These are phyloP conservation scores for Falco naumanni DNA, from an alignment of 2,797 vertebrate species.

Conservation along the genomic window DNA sequence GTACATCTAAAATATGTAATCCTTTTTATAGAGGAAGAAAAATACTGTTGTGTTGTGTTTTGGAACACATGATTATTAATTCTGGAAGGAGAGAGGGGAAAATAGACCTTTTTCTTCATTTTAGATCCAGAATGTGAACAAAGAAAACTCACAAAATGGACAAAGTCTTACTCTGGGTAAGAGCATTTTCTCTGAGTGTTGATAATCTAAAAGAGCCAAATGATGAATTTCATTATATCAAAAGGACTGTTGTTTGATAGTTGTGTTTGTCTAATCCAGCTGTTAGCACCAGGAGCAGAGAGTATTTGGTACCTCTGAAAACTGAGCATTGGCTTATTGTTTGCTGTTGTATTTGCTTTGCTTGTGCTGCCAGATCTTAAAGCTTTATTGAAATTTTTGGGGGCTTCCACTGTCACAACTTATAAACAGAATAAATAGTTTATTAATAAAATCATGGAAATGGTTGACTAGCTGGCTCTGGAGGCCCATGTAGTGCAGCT, in stretches of 20 bases:
- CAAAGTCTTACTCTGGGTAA: conserved; percentile 64
- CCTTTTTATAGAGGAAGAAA: not conserved
- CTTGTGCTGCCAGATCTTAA: not conserved
- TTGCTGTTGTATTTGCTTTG: not conserved
- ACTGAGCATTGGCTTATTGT: not conserved
- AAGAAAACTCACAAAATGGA: conserved; percentile 17
- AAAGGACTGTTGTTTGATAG: not conserved
- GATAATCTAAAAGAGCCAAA: not conserved
- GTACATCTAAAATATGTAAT: not conserved
- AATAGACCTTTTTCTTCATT: conserved; percentile 42
- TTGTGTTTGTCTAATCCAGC: not conserved
- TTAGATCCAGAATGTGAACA: conserved; percentile 63
- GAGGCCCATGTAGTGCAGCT: not conserved
- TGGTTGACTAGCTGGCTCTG: not conserved
- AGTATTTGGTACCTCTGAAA: not conserved
- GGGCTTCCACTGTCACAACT: not conserved
- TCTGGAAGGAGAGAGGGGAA: not conserved
- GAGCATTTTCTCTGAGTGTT: conserved; percentile 9
- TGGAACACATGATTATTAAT: not conserved
- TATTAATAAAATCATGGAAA: not conserved
- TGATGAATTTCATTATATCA: not conserved
- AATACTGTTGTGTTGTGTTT: conserved; percentile 17
- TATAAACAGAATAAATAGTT: not conserved
- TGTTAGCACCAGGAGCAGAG: not conserved
- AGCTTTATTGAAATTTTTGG: not conserved